A percentile compares a stretch with the other conserved stretches of the same genome.
phyloP scores from a whole-genome alignment of 1,140 invertebrate species.

The Ctenoplectra terminalis region DNA sequence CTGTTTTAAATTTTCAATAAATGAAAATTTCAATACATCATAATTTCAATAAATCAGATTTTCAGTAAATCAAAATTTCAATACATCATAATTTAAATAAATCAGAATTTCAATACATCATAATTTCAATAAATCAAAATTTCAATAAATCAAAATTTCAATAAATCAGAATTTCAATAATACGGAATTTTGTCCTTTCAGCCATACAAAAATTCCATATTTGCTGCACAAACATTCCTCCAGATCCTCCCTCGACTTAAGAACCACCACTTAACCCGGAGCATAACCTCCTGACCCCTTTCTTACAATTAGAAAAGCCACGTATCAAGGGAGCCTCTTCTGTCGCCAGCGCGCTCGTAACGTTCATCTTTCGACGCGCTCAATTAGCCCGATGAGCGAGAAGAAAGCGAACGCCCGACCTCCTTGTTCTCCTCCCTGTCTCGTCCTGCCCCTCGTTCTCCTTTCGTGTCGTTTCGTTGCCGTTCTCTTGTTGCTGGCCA shows the following conservation, averaged over 20 bases:
- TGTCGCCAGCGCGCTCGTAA: slow-evolving; percentile 12
- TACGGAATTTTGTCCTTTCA: too few relatives aligned
- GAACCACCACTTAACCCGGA: background rate
- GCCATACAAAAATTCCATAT: too few relatives aligned
- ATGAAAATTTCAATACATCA: too few relatives aligned
- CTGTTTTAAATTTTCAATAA: too few relatives aligned
- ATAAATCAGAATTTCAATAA: too few relatives aligned
- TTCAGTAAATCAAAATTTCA: too few relatives aligned
- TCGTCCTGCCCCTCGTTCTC: background rate
- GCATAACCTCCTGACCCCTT: background rate
- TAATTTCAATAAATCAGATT: too few relatives aligned
- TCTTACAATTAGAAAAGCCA: slow-evolving; percentile 1
- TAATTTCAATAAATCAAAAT: too few relatives aligned
- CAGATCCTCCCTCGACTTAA: background rate
- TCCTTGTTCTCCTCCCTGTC: background rate
- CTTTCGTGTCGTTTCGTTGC: background rate
- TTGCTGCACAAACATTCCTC: too few relatives aligned
- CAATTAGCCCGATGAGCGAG: slow-evolving; percentile 47
- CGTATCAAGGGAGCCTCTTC: background rate
- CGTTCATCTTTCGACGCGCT: slow-evolving; percentile 31
- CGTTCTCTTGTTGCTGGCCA: background rate
- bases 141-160: too few relatives aligned
- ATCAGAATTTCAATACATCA: too few relatives aligned
- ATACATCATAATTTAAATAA: too few relatives aligned
- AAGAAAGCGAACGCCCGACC: slow-evolving; percentile 29